phyloP scores from a whole-genome alignment of 2,113 vertebrate species.

The Oreochromis spilurus region DNA sequence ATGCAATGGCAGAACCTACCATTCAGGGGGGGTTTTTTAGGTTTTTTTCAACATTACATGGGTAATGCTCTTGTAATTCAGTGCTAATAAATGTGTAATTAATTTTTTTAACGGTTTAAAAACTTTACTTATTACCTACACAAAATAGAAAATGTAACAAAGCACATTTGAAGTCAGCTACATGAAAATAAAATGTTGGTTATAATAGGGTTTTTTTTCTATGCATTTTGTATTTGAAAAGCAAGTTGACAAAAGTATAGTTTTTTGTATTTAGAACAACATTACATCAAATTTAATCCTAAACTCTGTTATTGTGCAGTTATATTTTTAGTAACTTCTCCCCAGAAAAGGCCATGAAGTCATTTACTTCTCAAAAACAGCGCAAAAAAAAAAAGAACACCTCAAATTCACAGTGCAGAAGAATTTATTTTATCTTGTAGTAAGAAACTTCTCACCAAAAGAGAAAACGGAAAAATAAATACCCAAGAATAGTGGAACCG shows the following conservation, averaged over 20 bases:
- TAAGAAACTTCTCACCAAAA: conserved; percentile 47
- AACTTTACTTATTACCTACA: background rate
- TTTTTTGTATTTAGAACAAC: background rate
- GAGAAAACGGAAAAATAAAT: conserved; percentile 56
- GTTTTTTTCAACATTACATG: background rate
- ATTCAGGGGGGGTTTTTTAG: background rate
- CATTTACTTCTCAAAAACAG: background rate
- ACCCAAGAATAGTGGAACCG: conserved; percentile 23
- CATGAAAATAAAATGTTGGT: background rate
- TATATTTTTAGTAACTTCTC: background rate
- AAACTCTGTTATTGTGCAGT: background rate
- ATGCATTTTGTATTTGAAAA: background rate
- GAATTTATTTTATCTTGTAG: conserved; percentile 42
- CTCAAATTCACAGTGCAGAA: background rate
- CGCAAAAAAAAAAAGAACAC: background rate
- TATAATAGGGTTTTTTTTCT: background rate
- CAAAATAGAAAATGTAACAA: background rate
- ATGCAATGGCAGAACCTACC: background rate
- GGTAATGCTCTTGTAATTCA: background rate
- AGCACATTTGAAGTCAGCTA: background rate
- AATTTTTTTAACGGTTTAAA: background rate
- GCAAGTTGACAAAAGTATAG: background rate
- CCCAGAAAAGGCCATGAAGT: background rate
- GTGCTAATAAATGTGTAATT: background rate
- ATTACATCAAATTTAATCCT: background rate